Base-by-base conservation (phyloP, 1,140 invertebrate genomes). In the Acyrthosiphon pisum region DNA sequence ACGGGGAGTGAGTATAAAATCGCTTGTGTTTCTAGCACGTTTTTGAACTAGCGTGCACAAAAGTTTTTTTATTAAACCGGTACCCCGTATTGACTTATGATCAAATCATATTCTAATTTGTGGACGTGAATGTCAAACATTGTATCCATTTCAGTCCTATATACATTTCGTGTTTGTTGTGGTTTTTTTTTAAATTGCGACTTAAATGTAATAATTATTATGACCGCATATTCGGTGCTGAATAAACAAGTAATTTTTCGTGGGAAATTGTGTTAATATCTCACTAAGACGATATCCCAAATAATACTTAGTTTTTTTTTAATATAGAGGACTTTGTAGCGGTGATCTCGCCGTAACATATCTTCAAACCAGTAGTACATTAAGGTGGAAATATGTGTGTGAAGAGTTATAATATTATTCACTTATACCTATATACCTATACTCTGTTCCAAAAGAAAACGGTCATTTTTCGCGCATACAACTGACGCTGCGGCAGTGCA, bases 61-160 rank as follows among this genome's bases (percentile, higher is more conserved):
- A 89, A 89, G 87, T 89, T 89, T 89, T 89, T 89, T 89, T 89
- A 89, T 89, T 89, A 89, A 89, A 89, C 84, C 44, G 44, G 41
- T 46, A 46, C 18, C 20, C 86, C 14, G 35, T 53, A 89, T 89
- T 89, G 46, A 89, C 87, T 50, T 89, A 53, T n/a, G 87, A 53
- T 89, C 87, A 35, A 89, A 89, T 89, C 48, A 53, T 53, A 89
- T 89, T 89, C 48, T 89, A 89, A 89, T 89, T 89, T 89, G 87
- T 37, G 87, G 87, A 89, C 48, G 87, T 53, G 87, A 89, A 89
- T 50, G 30, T 6, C 30, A 8, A 48, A 22, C 86, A n/a, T 37
- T 89, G 11, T 76, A 76, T 76, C 11, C 46, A 22, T 50, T 48
- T 50, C 30, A 46, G 14, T 87, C 14, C 14, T 1, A 2, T 41